phyloP scores from a whole-genome alignment of 2,113 vertebrate genomes.

The Myotis davidii region DNA sequence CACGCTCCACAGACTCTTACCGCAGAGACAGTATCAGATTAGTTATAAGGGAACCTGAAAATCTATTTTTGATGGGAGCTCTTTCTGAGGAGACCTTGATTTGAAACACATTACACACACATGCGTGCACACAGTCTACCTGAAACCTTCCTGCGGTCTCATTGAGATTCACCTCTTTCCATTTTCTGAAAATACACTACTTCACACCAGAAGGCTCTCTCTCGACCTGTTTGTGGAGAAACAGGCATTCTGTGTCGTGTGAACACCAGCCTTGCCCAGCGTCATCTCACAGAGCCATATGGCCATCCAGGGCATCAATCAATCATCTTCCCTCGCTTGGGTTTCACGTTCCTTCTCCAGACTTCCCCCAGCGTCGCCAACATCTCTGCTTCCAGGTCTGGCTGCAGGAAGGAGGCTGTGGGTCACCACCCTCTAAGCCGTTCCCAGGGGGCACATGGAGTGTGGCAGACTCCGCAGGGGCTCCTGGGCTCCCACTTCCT shows the following conservation, averaged over 20 bases:
- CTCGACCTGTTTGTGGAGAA: conserved; percentile 5
- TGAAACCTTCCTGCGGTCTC: neutral
- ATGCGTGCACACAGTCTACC: neutral
- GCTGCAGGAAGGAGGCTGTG: neutral
- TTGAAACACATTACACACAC: neutral
- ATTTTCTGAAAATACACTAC: conserved; percentile 61
- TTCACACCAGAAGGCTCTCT: conserved; percentile 54
- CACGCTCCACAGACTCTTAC: neutral
- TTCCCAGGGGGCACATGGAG: fast-evolving
- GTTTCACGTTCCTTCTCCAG: neutral
- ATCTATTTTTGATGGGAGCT: neutral
- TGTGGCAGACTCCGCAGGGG: neutral
- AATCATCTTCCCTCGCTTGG: neutral
- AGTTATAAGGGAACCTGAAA: neutral
- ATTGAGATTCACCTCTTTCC: neutral
- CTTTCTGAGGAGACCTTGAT: neutral
- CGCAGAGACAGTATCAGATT: neutral
- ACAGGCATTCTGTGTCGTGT: neutral
- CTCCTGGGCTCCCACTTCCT: neutral
- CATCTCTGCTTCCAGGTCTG: neutral
- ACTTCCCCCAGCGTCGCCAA: neutral
- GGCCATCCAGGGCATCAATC: neutral
- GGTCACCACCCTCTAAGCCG: neutral
- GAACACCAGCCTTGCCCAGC: conserved; percentile 7
- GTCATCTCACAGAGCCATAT: neutral